These are phyloP conservation scores for Alosa sapidissima DNA, from an alignment of 2,797 vertebrate species.

Conservation along the genomic window DNA sequence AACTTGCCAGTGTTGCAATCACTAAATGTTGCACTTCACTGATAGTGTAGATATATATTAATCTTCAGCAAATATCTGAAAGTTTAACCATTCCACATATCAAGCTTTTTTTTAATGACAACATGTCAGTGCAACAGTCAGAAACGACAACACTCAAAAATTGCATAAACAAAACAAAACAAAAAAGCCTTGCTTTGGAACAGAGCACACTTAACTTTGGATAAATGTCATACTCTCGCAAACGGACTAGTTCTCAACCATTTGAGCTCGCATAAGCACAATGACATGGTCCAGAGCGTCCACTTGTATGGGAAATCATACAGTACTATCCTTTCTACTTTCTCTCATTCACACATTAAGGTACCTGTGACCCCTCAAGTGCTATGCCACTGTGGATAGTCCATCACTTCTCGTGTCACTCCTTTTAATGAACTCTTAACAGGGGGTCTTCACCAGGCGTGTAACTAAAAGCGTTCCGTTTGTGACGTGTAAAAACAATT, in stretches of 20 bases:
- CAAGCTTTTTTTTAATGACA: not conserved
- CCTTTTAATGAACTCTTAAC: not conserved
- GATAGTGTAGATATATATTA: not conserved
- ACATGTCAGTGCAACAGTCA: not conserved
- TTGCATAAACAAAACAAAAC: not conserved
- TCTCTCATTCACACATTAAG: not conserved
- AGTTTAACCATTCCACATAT: not conserved
- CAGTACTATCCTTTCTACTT: not conserved
- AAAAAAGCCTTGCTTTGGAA: not conserved
- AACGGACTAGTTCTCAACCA: not conserved
- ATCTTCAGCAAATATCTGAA: not conserved
- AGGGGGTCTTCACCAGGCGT: too few relatives aligned
- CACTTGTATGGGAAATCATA: not conserved
- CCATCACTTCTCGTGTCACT: not conserved
- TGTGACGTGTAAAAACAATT: too few relatives aligned
- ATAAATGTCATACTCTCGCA: not conserved
- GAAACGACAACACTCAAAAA: not conserved
- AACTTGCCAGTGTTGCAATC: not conserved
- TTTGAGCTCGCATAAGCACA: not conserved
- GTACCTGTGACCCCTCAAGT: not conserved
- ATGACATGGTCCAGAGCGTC: not conserved
- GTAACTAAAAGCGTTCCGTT: too few relatives aligned
- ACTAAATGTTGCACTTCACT: not conserved
- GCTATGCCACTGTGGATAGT: not conserved
- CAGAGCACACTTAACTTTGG: not conserved